Conservation (phyloP, 2,797 vertebrate genomes). For the Tenualosa thibaudeaui region DNA sequence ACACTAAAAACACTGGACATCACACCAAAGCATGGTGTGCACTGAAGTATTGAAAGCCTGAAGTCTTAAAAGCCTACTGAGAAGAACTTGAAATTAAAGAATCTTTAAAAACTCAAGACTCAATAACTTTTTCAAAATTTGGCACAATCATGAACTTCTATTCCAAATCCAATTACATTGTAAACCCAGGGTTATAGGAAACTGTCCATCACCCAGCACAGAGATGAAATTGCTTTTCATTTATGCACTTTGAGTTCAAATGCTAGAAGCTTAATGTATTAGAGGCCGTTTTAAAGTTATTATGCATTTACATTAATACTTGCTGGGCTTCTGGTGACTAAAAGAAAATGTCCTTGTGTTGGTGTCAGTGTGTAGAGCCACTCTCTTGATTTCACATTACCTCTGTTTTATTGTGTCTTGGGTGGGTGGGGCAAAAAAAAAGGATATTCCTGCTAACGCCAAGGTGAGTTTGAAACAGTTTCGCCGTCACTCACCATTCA, state of each 20-base stretch:
- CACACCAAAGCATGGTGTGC: not conserved
- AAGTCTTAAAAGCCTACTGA: not conserved
- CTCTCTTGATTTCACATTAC: constrained; percentile 61
- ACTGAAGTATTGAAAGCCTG: not conserved
- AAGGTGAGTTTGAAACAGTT: constrained; percentile 70
- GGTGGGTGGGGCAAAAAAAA: constrained; percentile 48
- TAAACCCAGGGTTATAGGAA: not conserved
- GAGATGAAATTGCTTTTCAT: not conserved
- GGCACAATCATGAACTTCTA: not conserved
- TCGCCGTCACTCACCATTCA: constrained; percentile 55
- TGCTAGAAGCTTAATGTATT: not conserved
- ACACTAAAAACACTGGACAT: no score
- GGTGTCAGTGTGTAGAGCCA: constrained; percentile 45
- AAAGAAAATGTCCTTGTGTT: constrained; percentile 34
- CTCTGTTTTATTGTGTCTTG: constrained; percentile 70
- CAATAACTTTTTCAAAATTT: not conserved
- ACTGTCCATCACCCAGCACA: not conserved
- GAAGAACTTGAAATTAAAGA: not conserved
- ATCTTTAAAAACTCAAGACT: not conserved
- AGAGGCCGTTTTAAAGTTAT: not conserved
- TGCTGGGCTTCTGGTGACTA: not conserved
- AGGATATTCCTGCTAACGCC: constrained; percentile 71
- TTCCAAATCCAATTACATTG: constrained; percentile 11
- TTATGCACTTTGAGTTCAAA: not conserved
- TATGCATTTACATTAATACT: not conserved